Conservation (phyloP, 2,888 invertebrate genomes). For the Tanypteryx hageni region DNA sequence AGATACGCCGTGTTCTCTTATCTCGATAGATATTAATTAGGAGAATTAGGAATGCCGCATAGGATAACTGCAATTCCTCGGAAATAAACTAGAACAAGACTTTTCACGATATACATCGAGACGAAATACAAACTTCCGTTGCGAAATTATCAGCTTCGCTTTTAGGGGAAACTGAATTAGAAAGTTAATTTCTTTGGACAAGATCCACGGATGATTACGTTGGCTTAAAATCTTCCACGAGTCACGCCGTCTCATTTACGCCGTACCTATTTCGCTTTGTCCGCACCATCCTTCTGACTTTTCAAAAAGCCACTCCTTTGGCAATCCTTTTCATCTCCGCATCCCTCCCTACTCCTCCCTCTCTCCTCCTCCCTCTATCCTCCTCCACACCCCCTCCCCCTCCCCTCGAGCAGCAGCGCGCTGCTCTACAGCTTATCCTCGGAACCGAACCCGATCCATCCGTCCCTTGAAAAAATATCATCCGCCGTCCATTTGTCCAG, state of each 20-base stretch:
- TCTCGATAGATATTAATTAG: no score
- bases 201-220: conserved; percentile 4
- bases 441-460: conserved; percentile 14
- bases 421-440: not conserved
- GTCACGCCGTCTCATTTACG: not conserved
- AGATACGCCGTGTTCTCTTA: no score
- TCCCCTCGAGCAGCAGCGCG: no score
- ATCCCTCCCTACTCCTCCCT: not conserved
- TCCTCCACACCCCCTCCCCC: no score
- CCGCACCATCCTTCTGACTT: not conserved
- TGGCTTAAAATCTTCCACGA: not conserved
- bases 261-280: not conserved
- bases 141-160: not conserved
- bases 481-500: not conserved
- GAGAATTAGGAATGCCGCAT: no score
- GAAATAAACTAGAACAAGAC: no score
- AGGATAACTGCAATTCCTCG: no score
- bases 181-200: conserved; percentile 1
- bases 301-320: conserved; percentile 1
- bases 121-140: no score
- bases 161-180: not conserved
- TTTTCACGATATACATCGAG: no score
- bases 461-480: conserved; percentile 4
- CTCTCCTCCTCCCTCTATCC: no score
- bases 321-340: conserved; percentile 20